Percentiles rank a stretch among this genome's conserved stretches.
phyloP scores from a whole-genome alignment of 2,797 vertebrate genomes.

The Gymnoscopelus microlampas region DNA sequence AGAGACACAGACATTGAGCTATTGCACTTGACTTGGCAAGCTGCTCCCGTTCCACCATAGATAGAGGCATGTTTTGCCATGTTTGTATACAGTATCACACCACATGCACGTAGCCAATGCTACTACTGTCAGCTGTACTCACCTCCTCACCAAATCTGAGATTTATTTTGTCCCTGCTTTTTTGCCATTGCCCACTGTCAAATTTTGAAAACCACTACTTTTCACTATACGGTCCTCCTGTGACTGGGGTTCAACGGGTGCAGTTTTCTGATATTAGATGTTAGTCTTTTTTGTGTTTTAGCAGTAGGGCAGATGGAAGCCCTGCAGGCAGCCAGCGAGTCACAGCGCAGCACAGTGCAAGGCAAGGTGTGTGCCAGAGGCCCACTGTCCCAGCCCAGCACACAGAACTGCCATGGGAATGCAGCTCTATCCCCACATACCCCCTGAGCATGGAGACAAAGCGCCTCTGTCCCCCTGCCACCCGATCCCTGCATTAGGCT shows the following conservation, averaged over 20 bases:
- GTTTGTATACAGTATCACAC: no score
- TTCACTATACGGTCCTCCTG: background rate
- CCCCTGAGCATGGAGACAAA: conserved; percentile 67
- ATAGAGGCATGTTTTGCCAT: no score
- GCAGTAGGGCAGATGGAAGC: conserved; percentile 62
- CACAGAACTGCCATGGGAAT: conserved; percentile 52
- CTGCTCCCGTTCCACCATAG: no score
- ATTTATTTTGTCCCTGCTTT: background rate
- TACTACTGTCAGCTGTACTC: no score
- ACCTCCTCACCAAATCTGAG: no score
- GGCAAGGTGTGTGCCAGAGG: conserved; percentile 35
- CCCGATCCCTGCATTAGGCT: conserved; percentile 68
- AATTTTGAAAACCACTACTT: background rate
- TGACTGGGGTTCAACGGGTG: conserved; percentile 4
- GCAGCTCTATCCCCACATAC: conserved; percentile 44
- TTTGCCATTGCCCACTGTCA: background rate
- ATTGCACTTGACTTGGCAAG: no score
- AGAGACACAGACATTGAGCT: no score
- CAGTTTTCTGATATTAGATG: conserved; percentile 19
- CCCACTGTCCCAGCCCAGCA: conserved; percentile 35
- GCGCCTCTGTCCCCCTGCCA: conserved; percentile 70
- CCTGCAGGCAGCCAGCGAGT: conserved; percentile 55
- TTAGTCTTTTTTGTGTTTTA: conserved; percentile 24
- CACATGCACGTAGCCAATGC: no score
- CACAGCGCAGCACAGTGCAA: conserved; percentile 36